Evolutionary conservation across 2,113 vertebrate species (phyloP).

Genomic region (Brienomyrus brachyistius): DNA sequence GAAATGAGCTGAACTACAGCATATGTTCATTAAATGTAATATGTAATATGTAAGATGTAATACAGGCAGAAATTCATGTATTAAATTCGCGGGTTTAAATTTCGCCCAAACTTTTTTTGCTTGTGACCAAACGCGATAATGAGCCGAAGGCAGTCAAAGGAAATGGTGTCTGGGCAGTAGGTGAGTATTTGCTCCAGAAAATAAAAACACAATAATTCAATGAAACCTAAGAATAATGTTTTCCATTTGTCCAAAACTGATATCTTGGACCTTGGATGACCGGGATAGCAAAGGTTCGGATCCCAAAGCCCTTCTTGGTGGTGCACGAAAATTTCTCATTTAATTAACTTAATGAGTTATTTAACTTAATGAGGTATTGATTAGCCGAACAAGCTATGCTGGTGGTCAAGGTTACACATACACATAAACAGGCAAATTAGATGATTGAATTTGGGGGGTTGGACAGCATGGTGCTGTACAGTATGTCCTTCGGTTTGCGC

Average conservation of each 20-base stretch:
- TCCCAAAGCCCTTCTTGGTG: neutral
- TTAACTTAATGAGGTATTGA: neutral
- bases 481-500: neutral
- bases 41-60: too few relatives aligned
- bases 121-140: neutral
- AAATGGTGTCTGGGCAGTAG: neutral
- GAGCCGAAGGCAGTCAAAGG: neutral
- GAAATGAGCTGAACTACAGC: neutral
- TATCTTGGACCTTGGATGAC: neutral
- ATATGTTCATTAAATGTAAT: neutral
- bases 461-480: neutral
- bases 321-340: neutral
- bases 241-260: neutral
- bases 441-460: neutral
- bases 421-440: neutral
- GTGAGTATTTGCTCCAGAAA: too few relatives aligned
- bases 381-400: neutral
- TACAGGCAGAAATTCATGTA: neutral
- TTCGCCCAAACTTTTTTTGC: neutral
- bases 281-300: neutral
- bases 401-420: neutral
- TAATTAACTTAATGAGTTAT: neutral
- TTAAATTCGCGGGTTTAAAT: neutral
- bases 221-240: neutral
- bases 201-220: neutral